Percentiles rank a stretch among this genome's conserved stretches.
These are phyloP conservation scores for Ernsta delagoae DNA, from an alignment of 2,888 invertebrate genomes.

Conservation along the genomic window DNA sequence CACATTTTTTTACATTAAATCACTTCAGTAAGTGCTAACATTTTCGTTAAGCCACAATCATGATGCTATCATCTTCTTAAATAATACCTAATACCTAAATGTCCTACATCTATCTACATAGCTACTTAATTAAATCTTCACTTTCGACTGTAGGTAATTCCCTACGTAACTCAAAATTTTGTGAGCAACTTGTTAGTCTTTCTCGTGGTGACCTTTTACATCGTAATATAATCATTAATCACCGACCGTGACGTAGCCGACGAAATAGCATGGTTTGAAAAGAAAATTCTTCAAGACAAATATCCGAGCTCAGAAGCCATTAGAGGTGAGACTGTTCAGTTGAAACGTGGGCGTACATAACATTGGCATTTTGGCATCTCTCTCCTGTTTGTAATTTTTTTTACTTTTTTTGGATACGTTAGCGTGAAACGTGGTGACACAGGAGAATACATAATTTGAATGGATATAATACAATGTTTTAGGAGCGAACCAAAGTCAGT, in stretches of 20 bases:
- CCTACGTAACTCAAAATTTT: slow-evolving; percentile 7
- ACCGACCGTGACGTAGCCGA: slow-evolving; percentile 36
- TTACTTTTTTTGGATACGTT: no score
- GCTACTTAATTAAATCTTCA: background rate
- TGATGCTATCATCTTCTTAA: no score
- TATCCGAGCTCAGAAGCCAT: slow-evolving; percentile 40
- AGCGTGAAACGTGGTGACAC: no score
- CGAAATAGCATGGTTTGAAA: slow-evolving; percentile 32
- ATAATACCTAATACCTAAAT: no score
- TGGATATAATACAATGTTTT: no score
- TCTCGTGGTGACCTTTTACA: slow-evolving; percentile 29
- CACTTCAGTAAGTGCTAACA: no score
- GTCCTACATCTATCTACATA: no score
- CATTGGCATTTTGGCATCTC: background rate
- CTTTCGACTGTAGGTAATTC: slow-evolving; percentile 4
- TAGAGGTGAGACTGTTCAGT: slow-evolving; percentile 42
- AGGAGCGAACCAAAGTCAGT: no score
- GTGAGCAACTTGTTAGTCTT: slow-evolving; percentile 27
- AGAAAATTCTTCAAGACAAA: slow-evolving; percentile 43
- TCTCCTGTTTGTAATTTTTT: no score
- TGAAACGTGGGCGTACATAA: slow-evolving; percentile 19
- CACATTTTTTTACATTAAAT: no score
- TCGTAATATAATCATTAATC: slow-evolving; percentile 46
- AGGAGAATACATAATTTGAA: no score
- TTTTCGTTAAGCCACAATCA: no score